Percentiles rank a stretch among this genome's conserved stretches.
Evolutionary conservation across 2,113 vertebrate genomes (phyloP).

Genomic region (Stigmatopora nigra): DNA sequence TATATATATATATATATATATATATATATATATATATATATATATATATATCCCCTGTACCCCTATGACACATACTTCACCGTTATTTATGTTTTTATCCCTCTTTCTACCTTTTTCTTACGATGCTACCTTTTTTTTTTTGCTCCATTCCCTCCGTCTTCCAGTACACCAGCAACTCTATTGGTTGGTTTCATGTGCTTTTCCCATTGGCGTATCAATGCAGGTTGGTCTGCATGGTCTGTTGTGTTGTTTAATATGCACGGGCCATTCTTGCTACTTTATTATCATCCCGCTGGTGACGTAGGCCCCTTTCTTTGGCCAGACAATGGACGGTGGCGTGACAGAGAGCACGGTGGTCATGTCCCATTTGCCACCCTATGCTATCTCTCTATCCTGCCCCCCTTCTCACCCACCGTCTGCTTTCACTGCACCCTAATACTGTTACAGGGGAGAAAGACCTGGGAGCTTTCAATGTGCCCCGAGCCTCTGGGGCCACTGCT

Average conservation of each 20-base stretch:
- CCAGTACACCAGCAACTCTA: constrained; percentile 29
- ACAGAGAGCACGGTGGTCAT: constrained; percentile 64
- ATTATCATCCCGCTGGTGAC: constrained; percentile 61
- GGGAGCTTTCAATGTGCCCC: constrained; percentile 84
- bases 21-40: too few relatives aligned
- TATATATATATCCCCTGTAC: too few relatives aligned
- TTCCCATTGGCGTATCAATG: constrained; percentile 42
- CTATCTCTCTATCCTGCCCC: constrained; percentile 71
- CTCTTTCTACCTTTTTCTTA: constrained; percentile 33
- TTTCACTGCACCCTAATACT: constrained; percentile 77
- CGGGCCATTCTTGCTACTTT: constrained; percentile 60
- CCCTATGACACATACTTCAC: constrained; percentile 33
- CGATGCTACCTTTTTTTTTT: constrained; percentile 34
- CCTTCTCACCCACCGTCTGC: constrained; percentile 56
- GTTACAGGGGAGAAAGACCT: constrained; percentile 77
- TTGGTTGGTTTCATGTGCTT: constrained; percentile 25
- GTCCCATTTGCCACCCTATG: constrained; percentile 74
- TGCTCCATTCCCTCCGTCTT: constrained; percentile 18
- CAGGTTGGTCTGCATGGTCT: constrained; percentile 44
- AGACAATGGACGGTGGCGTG: constrained; percentile 66
- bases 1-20: too few relatives aligned
- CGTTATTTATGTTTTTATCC: constrained; percentile 22
- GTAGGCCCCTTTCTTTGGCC: constrained; percentile 65
- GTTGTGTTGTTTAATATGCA: constrained; percentile 68
- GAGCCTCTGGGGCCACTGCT: constrained; percentile 85